Conservation (phyloP, 2,113 vertebrate species). For the Noctilio leporinus region DNA sequence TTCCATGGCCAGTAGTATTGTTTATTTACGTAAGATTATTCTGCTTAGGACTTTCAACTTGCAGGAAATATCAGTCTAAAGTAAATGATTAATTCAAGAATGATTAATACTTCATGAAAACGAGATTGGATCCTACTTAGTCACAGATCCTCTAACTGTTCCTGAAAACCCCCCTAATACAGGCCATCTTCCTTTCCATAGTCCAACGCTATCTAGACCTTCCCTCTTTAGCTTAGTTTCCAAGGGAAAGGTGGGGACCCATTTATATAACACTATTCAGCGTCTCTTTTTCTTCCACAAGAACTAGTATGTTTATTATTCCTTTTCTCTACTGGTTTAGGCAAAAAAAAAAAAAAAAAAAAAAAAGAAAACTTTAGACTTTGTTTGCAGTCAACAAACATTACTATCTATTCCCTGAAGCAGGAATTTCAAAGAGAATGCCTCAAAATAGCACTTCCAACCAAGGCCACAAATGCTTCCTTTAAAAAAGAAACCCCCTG, state of each 20-base stretch:
- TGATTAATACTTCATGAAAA: neutral
- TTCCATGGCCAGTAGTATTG: neutral
- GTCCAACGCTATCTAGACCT: neutral
- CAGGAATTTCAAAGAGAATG: neutral
- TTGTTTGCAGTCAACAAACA: neutral
- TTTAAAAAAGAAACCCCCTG: neutral
- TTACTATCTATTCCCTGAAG: neutral
- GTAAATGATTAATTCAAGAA: constrained; percentile 7
- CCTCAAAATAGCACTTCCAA: neutral
- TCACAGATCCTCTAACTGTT: neutral
- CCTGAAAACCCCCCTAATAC: neutral
- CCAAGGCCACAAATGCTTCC: neutral
- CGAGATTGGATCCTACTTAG: neutral
- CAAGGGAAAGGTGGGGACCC: neutral
- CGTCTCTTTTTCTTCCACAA: constrained; percentile 18
- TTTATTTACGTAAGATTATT: neutral
- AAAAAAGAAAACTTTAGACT: neutral
- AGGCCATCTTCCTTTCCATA: neutral
- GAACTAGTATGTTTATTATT: neutral
- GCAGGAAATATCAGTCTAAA: neutral
- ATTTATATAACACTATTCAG: neutral
- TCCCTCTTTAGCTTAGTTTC: neutral
- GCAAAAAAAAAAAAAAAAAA: neutral
- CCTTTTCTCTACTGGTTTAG: neutral
- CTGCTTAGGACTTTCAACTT: neutral